phyloP scores from a whole-genome alignment of 2,888 invertebrate genomes.

The Eurytoma californica region DNA sequence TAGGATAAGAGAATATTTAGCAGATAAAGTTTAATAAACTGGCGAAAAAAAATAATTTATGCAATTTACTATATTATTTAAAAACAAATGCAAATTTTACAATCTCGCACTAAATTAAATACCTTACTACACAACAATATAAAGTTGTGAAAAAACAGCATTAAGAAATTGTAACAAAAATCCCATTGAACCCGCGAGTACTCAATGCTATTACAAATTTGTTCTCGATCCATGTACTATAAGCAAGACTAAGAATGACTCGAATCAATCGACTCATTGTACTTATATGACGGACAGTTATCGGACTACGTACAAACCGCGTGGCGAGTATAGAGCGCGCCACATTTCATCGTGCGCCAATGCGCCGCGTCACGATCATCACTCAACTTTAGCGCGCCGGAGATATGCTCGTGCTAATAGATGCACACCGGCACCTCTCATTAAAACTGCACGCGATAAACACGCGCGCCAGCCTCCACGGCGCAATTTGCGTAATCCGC shows the following conservation, averaged over 20 bases:
- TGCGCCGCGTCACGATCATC: constrained; percentile 39
- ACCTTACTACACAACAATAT: too few species aligned
- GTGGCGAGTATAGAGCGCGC: not conserved
- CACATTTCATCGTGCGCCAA: constrained; percentile 33
- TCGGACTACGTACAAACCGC: not conserved
- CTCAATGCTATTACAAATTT: too few species aligned
- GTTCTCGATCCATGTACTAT: too few species aligned
- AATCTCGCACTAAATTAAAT: too few species aligned
- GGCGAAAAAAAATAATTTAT: too few species aligned
- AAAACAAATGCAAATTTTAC: too few species aligned
- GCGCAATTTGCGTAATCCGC: constrained; percentile 38
- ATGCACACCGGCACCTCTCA: constrained; percentile 27
- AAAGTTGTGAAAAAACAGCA: too few species aligned
- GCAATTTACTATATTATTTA: too few species aligned
- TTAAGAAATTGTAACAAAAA: too few species aligned
- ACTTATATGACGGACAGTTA: constrained; percentile 6
- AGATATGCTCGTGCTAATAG: constrained; percentile 34
- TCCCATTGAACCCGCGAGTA: too few species aligned
- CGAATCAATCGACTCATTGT: constrained; percentile 30
- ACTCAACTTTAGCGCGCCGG: constrained; percentile 27
- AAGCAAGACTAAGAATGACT: not conserved
- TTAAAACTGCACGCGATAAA: constrained; percentile 25
- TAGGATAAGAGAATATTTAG: too few species aligned
- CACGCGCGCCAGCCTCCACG: not conserved
- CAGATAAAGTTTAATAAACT: too few species aligned